Base-by-base conservation (phyloP, 2,797 vertebrate genomes). In the Pangasius macronema region DNA sequence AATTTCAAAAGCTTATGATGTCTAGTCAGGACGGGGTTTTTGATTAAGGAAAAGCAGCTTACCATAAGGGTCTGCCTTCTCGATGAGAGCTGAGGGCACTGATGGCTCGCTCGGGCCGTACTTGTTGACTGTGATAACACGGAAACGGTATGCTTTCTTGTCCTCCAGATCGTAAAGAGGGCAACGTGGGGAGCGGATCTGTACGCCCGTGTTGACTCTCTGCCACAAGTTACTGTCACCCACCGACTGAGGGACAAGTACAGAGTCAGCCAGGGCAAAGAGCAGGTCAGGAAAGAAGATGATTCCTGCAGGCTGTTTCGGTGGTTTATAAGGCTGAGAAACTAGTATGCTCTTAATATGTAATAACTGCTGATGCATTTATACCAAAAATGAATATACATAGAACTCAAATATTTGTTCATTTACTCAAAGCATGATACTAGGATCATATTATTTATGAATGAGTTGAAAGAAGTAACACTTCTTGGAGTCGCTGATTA, bases 161-260 rank as follows among this genome's bases (percentile, higher is more conserved):
- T 98, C 97, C 13, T 96, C 96, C 87, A 99, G 96, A 94, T 99
- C 97, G 89, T 97, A 99, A 80, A 99, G 94, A 0, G 98, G 97
- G 59, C 96, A 98, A 77, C 98, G 97, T 0, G 98, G 98, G 1
- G 98, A 98, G 90, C 94, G 95, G 90, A 98, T 96, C 11, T 96
- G 95, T 83, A 96, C 96, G 49, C 97, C 95, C 0, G 97, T 94
- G 85, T 99, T 97, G 93, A 98, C 95, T 91, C 96, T 95, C 93
- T 98, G 98, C 99, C 99, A 99, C 42, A 97, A 88, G 94, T 96
- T 88, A 95, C 96, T 94, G 95, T 92, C 68, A 92, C 97, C 97
- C 96, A 93, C 13, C 87, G 93, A 95, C 95, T 96, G 92, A 88
- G 89, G 89, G 91, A 81, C 88, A 90, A 39, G 85, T 76, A 65